A percentile compares a stretch with the other conserved stretches of the same genome.
Evolutionary conservation across 2,888 invertebrate species (phyloP).

Genomic region (Xiphydria camelus): DNA sequence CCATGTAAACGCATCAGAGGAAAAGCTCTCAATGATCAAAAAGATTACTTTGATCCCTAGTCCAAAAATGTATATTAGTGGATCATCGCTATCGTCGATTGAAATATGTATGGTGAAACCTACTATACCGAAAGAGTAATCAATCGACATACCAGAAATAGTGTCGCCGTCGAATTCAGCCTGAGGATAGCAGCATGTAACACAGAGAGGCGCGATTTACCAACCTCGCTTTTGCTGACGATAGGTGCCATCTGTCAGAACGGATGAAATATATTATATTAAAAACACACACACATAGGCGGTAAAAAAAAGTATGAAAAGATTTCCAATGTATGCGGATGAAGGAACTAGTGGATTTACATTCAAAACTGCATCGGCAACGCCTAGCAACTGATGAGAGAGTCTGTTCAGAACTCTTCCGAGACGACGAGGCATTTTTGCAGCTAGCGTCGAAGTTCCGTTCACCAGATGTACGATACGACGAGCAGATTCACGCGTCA

Average conservation of each 20-base stretch:
- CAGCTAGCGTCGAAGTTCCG: constrained; percentile 65
- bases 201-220: constrained; percentile 36
- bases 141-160: constrained; percentile 44
- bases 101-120: not conserved
- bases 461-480: constrained; percentile 79
- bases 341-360: constrained; percentile 51
- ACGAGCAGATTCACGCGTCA: constrained; percentile 78
- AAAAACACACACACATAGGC: too few species aligned
- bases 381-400: constrained; percentile 63
- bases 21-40: too few species aligned
- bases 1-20: not conserved
- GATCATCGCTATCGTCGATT: not conserved
- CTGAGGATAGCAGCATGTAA: constrained; percentile 38
- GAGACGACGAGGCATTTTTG: constrained; percentile 62
- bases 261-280: constrained; percentile 10
- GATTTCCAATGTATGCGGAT: constrained; percentile 7
- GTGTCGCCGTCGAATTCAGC: constrained; percentile 42
- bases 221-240: constrained; percentile 33
- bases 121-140: not conserved
- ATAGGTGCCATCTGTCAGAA: constrained; percentile 41
- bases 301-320: constrained; percentile 6
- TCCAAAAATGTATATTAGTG: not conserved
- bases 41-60: not conserved
- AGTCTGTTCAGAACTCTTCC: constrained; percentile 36
- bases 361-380: constrained; percentile 69